Percentiles rank a stretch among this genome's conserved stretches.
Evolutionary conservation across 1,140 invertebrate species (phyloP).

Genomic region (Tribolium madens): DNA sequence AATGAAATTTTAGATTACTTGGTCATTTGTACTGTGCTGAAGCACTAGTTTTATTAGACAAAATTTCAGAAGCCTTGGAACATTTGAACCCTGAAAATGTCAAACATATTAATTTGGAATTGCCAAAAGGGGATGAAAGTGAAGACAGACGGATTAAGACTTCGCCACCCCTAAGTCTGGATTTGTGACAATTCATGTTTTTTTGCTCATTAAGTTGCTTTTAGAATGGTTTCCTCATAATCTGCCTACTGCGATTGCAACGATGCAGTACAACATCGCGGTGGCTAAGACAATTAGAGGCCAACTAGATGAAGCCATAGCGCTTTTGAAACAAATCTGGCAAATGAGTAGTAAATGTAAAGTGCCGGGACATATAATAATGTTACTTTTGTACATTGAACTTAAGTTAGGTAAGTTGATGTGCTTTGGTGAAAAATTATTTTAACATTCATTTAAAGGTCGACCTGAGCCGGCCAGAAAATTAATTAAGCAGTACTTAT

Average conservation of each 20-base stretch:
- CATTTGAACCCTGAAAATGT: conserved; percentile 86
- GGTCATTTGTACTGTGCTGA: conserved; percentile 92
- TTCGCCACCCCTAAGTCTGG: conserved; percentile 62
- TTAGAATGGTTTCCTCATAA: conserved; percentile 79
- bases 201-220: conserved; percentile 1
- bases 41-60: conserved; percentile 86
- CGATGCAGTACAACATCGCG: conserved; percentile 85
- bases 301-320: conserved; percentile 80
- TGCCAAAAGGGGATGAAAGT: conserved; percentile 62
- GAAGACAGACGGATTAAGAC: conserved; percentile 65
- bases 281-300: conserved; percentile 82
- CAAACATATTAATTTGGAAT: conserved; percentile 69
- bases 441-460: conserved; percentile 12
- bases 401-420: conserved; percentile 72
- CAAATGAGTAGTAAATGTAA: conserved; percentile 70
- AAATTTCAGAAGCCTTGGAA: conserved; percentile 85
- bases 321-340: conserved; percentile 77
- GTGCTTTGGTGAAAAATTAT: neutral
- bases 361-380: conserved; percentile 79
- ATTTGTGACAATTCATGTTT: neutral
- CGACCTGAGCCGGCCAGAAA: conserved; percentile 19
- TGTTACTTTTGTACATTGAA: conserved; percentile 81
- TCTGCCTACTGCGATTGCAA: conserved; percentile 73
- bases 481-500: conserved; percentile 29
- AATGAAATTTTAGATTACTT: conserved; percentile 74